Percentiles rank a stretch among this genome's conserved stretches.
Conservation (phyloP, 2,888 invertebrate genomes). For the Diploptera punctata region DNA sequence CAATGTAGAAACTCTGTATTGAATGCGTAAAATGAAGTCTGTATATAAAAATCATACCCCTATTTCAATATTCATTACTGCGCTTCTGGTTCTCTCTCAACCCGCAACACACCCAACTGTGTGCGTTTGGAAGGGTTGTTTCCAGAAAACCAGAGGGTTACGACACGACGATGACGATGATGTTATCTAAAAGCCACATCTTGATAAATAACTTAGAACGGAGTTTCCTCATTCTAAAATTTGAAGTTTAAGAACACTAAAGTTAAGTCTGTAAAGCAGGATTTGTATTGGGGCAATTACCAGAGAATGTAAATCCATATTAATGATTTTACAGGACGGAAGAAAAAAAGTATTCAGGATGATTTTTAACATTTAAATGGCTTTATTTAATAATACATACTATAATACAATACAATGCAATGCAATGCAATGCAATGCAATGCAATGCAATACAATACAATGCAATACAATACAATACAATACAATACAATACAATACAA, state of each 20-base stretch:
- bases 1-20: conserved; percentile 6
- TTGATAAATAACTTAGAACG: background rate
- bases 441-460: background rate
- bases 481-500: background rate
- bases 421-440: background rate
- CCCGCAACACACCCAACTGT: background rate
- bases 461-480: background rate
- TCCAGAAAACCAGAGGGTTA: too few relatives aligned
- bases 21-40: conserved; percentile 9
- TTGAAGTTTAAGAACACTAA: too few relatives aligned
- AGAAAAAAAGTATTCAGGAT: too few relatives aligned
- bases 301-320: too few relatives aligned
- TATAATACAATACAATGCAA: background rate
- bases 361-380: too few relatives aligned
- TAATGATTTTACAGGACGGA: too few relatives aligned
- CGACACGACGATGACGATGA: background rate
- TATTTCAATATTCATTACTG: conserved; percentile 39
- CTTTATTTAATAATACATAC: too few relatives aligned
- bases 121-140: too few relatives aligned
- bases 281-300: too few relatives aligned
- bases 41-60: conserved; percentile 23
- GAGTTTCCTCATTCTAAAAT: too few relatives aligned
- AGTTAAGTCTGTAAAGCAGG: too few relatives aligned
- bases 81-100: background rate
- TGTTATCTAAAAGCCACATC: background rate